Base-by-base conservation (phyloP, 1,140 invertebrate genomes). In the Brachionus calyciflorus region DNA sequence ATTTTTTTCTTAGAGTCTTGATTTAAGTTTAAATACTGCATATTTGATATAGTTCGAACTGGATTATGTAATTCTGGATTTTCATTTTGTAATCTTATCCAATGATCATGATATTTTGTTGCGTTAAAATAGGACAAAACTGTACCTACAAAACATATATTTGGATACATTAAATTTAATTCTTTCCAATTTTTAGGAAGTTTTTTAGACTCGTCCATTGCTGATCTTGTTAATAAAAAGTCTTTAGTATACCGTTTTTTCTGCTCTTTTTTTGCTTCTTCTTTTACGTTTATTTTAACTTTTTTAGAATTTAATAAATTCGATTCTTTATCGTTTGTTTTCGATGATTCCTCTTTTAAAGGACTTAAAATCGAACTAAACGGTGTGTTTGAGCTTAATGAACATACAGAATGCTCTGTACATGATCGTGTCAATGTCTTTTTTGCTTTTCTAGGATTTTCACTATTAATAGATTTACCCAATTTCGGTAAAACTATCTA, bases 101-200 rank as follows among this genome's bases (percentile, higher is more conserved):
- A 65, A 65, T 65, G 60, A 44, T 65, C 60, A 24, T 65, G 44
- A 28, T 65, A 65, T n/a, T 65, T 65, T 3, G 7, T 30, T 26
- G 60, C 37, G 24, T 65, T 65, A 41, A 65, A 65, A 44, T 65
- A 65, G 24, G 60, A 65, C 12, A 65, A 10, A 26, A 65, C 60
- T 24, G 33, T 65, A 21, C 60, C 60, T 21, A 41, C 33, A 65
- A 65, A 65, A n/a, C 60, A 65, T 14, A 65, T 65, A 65, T 65
- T 65, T 24, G 60, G 60, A 65, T 65, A 65, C 33, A 65, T 41
- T 6, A 44, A n/a, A 26, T 44, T 65, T 1, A 65, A 19, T 6
- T 65, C 19, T 65, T 65, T 65, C 60, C 60, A 65, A 65, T 65
- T 65, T 44, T 21, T 65, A 21, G 60, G 60, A 17, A 65, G 44